A percentile compares a stretch with the other conserved stretches of the same genome.
phyloP scores from a whole-genome alignment of 1,140 invertebrate genomes.

The Drosophila erecta region DNA sequence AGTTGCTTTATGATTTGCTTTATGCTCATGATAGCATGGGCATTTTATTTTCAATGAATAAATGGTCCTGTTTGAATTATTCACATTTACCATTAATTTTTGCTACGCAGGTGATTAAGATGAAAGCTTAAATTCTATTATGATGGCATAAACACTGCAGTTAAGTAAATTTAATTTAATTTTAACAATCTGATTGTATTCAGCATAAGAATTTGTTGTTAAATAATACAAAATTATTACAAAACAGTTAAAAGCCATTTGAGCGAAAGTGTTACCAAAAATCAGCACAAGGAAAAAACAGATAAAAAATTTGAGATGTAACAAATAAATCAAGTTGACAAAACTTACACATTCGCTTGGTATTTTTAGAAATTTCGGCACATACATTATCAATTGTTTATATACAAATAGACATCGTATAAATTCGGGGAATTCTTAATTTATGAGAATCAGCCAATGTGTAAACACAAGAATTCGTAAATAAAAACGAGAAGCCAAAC shows the following conservation, averaged over 20 bases:
- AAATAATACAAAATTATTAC: neutral
- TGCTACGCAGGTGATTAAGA: conserved; percentile 7
- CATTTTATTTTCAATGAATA: conserved; percentile 17
- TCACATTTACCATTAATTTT: conserved; percentile 20
- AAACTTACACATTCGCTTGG: conserved; percentile 5
- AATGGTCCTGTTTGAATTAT: conserved; percentile 15
- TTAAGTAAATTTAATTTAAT: neutral
- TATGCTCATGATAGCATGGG: neutral
- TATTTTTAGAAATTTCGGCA: neutral
- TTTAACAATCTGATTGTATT: neutral
- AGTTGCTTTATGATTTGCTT: neutral
- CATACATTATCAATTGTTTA: conserved; percentile 3
- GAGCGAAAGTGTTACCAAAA: conserved; percentile 6
- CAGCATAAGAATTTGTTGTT: neutral
- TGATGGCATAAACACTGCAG: conserved; percentile 9
- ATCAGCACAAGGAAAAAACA: neutral
- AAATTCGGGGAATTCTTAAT: conserved; percentile 55
- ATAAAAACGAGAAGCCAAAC: conserved; percentile 64
- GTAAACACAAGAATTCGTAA: conserved; percentile 39
- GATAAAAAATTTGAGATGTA: too few relatives aligned
- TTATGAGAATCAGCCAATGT: conserved; percentile 40
- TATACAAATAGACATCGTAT: conserved; percentile 10
- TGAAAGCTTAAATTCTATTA: neutral
- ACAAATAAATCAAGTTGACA: conserved; percentile 34
- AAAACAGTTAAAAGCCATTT: neutral